These are phyloP conservation scores for Lathamus discolor DNA, from an alignment of 2,113 vertebrate species.

Conservation along the genomic window DNA sequence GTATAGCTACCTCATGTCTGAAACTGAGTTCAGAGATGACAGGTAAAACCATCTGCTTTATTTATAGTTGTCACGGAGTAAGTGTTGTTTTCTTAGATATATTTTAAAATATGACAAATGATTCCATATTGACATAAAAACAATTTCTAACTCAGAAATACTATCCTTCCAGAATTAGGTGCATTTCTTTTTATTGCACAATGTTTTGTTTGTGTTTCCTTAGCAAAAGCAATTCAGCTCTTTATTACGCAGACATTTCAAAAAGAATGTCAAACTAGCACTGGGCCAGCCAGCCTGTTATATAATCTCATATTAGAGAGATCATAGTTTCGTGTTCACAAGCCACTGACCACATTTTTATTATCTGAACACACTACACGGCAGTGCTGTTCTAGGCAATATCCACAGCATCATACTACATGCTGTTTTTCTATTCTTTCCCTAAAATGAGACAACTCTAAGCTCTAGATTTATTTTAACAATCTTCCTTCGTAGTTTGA, in stretches of 20 bases:
- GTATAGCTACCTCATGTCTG: background rate
- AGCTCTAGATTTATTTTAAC: background rate
- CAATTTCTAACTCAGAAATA: background rate
- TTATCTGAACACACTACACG: background rate
- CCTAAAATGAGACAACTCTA: background rate
- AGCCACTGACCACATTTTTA: background rate
- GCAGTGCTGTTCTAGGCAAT: background rate
- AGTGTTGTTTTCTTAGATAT: background rate
- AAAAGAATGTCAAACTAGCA: background rate
- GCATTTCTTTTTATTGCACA: constrained; percentile 25
- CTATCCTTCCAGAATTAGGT: background rate
- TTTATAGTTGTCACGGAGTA: background rate
- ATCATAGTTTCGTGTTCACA: background rate
- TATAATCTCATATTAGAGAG: background rate
- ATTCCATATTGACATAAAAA: background rate
- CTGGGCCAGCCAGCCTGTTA: background rate
- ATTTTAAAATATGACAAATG: background rate
- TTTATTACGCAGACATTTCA: background rate
- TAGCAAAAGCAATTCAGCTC: constrained; percentile 37
- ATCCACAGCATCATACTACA: background rate
- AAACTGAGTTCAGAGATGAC: background rate
- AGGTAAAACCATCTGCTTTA: background rate
- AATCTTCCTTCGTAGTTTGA: background rate
- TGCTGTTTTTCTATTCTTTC: background rate
- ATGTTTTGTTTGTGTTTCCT: constrained; percentile 46